These are phyloP conservation scores for Triplophysa tibetana DNA, from an alignment of 2,113 vertebrate genomes.

Conservation along the genomic window DNA sequence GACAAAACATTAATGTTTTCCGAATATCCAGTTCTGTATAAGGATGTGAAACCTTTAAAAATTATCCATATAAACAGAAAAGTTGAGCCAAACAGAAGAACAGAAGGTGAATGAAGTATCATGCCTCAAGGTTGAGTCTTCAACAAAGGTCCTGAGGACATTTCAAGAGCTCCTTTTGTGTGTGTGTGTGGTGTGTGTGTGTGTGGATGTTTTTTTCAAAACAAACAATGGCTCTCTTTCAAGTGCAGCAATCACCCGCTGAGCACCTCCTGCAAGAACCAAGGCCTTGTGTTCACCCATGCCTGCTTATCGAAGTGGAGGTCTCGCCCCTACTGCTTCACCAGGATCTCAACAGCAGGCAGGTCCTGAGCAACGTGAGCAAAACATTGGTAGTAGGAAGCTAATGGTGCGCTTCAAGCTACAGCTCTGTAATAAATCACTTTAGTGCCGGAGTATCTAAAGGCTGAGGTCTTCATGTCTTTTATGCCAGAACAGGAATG, in stretches of 20 bases:
- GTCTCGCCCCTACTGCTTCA: not conserved
- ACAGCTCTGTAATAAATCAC: slow-evolving; percentile 4
- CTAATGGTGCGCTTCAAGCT: not conserved
- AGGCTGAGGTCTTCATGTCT: not conserved
- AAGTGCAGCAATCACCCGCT: slow-evolving; percentile 43
- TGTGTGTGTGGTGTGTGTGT: too few relatives aligned
- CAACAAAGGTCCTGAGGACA: slow-evolving; percentile 34
- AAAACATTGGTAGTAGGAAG: slow-evolving; percentile 6
- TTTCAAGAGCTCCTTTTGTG: slow-evolving; percentile 29
- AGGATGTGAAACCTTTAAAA: slow-evolving; percentile 49
- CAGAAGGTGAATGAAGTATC: too few relatives aligned
- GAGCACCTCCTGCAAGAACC: slow-evolving; percentile 51
- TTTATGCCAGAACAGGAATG: not conserved
- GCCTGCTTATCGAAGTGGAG: not conserved
- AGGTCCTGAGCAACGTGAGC: not conserved
- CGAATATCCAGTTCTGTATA: not conserved
- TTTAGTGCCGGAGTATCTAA: not conserved
- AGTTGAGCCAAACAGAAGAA: too few relatives aligned
- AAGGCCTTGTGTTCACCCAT: not conserved
- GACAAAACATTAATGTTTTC: not conserved
- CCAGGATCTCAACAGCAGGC: slow-evolving; percentile 9
- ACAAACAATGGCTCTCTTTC: slow-evolving; percentile 56
- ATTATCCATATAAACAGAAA: too few relatives aligned
- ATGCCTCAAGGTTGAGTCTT: too few relatives aligned
- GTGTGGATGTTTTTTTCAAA: slow-evolving; percentile 44